Base-by-base conservation (phyloP, 2,888 invertebrate species). In the Oligia strigilis region DNA sequence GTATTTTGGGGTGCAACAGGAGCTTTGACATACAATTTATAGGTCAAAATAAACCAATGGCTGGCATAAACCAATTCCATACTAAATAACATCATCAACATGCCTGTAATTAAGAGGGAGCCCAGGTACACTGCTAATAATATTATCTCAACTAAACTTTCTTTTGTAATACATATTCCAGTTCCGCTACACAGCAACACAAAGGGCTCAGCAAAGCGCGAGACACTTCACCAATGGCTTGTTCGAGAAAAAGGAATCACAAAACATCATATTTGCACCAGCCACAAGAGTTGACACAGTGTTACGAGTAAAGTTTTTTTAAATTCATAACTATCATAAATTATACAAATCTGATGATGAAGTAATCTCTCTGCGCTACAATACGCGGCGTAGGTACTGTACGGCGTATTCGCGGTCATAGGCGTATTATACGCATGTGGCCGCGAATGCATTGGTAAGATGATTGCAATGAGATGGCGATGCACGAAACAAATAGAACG, bases 131-230 rank as follows among this genome's bases (percentile, higher is more conserved):
- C 29, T 69, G 17, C 9, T 19, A 19, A 65, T 19, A 52, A 14
- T 23, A 23, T 8, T 36, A 52, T 52, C 29, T 58, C 11, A 17
- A 49, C 0, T 36, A n/a, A 69, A 69, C 29, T 58, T 4, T 65
- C 0, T 36, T 29, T 62, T 46, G 8, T 78, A 9, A n/a, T 40
- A 43, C 9, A 1, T 65, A 49, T 97, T 97, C 84, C 96, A 98
- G 98, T 98, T 99, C 91, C 98, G 98, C 90, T 98, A 97, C 88
- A 99, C 99, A 36, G 97, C 98, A 2, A 98, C 98, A 1, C 98
- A 98, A 92, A 97, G 99, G 87, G 97, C 99, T 0, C 97, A 98
- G 77, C 97, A 97, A 90, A 99, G 99, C 94, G 98, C 98, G 0
- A 97, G 97, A 89, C 97, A 97, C 92, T 99, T 99, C 95, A 97